Evolutionary conservation across 2,113 vertebrate species (phyloP), one percentile per base, ranked within the genome.

Genomic region (Philantomba maxwellii): DNA sequence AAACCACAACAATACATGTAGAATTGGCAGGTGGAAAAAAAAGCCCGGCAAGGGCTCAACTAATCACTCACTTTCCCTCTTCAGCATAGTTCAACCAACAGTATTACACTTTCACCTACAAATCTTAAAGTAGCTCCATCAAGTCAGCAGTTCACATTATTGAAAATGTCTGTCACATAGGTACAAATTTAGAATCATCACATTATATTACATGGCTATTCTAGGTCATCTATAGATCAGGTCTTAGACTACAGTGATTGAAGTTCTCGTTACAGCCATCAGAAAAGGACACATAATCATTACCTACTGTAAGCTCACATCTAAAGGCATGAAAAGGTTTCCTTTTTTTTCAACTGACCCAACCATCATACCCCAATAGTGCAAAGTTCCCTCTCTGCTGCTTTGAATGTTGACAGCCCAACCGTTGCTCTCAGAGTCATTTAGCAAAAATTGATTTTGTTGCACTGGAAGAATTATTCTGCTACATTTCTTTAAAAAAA

Each of bases 1-100:
- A 99, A 99, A 99, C 99, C 99, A 99, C 99, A 99, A 99, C 99
- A 99, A 99, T 99, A 99, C 99, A 99, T 99, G 99, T 99, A 99
- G 99, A 99, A 99, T 99, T 98, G 98, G 99, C 99, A 99, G 99
- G 97, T 99, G 99, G 98, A 99, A 99, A 99, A 97, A 99, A 99
- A 97, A 99, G 99, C 99, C 99, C 99, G 98, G 98, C 98, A 83
- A 99, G 98, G 99, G 99, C 99, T 99, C 97, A 98, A 99, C 98
- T 99, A 98, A 97, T 99, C 98, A 98, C 98, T 98, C 87, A 77
- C 98, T 98, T 98, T 98, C 98, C 98, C 98, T 98, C 97, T 96
- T 98, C 98, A 99, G 98, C 98, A 98, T 98, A 99, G 99, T 99
- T 99, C 99, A 99, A 99, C 98, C 99, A 99, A 99, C 98, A 99